Base-by-base conservation (phyloP, 2,888 invertebrate genomes). In the Drosophila antonietae region DNA sequence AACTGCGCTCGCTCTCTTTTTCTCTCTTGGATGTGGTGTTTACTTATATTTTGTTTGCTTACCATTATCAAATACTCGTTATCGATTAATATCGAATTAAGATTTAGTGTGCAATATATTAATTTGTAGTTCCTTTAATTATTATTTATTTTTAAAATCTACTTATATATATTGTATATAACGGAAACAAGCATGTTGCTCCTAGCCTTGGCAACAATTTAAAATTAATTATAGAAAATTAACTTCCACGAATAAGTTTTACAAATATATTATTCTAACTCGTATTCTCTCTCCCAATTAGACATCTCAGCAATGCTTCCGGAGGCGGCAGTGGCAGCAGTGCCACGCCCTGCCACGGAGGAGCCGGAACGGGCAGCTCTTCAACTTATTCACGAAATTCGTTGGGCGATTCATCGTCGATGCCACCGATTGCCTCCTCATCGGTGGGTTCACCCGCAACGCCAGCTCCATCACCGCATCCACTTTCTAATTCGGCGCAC, bases 391-490 rank as follows among this genome's bases (percentile, higher is more conserved):
- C 95, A 23, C 94, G 95, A 66, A 95, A 95, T 69, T 92, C 93
- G 2, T 28, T 93, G 73, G 92, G 92, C 73, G 83, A 84, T 47
- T 73, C 85, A 2, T 37, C 72, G 15, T 91, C 92, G 58, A 89
- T 92, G 91, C 90, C 92, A 12, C 89, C 92, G 67, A 91, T 73
- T 6, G 71, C 73, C 1, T 51, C 77, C 8, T 78, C 93, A 28
- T 95, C 95, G 10, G 95, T 95, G 47, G 96, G 94, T 2, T 94
- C 95, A 66, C 95, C 96, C 65, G 94, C 95, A 71, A 95, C 96
- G 74, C 94, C 95, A 68, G 94, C 95, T 53, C 94, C 95, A 67
- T 94, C 95, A 46, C 94, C 95, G 4, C 95, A 96, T 60, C 96
- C 96, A 33, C 95, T 96, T 53, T 91, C 92, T 23, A 92, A 92